Base-by-base conservation (phyloP, 2,888 invertebrate genomes). In the Aethes cnicana region DNA sequence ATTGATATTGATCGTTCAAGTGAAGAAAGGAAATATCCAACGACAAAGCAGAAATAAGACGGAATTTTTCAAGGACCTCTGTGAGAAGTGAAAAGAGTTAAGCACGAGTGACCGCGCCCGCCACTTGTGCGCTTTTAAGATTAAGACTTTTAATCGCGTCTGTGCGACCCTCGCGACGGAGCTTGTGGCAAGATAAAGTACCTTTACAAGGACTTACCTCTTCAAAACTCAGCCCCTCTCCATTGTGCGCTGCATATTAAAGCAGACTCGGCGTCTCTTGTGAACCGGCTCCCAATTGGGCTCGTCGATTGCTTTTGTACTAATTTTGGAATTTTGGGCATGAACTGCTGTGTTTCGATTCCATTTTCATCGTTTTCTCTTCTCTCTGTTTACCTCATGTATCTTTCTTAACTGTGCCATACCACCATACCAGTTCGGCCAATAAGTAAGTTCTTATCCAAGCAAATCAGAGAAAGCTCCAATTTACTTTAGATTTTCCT, bases 171-270 rank as follows among this genome's bases (percentile, higher is more conserved):
- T 74, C 76, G 77, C 74, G 75, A 68, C 76, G 74, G 72, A 69
- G 74, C 66, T 81, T 80, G 84, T 70, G 85, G 85, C 69, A 68
- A 84, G 84, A 86, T 85, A 84, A 84, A 81, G 78, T 80, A 75
- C 80, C 76, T 70, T 67, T 64, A 66, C 71, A 77, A 83, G 80
- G 80, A 76, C 77, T 77, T 77, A 80, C 77, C 80, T 81, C 84
- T 80, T 80, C 75, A 84, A 77, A 84, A 83, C 83, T 84, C 77
- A 66, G 75, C 74, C 81, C 81, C 73, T 78, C 64, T 72, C 80
- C 74, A 85, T 84, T 85, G 86, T 82, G 77, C 78, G 81, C 78
- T 83, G 85, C 85, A 85, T 87, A 84, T 85, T 84, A 83, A 85
- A 82, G 72, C 72, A 75, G 66, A 67, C 61, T 69, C 65, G 65